Percentiles rank a stretch among this genome's conserved stretches.
These are phyloP conservation scores for Lordiphosa andalusiaca DNA, from an alignment of 2,888 invertebrate species.

Conservation along the genomic window DNA sequence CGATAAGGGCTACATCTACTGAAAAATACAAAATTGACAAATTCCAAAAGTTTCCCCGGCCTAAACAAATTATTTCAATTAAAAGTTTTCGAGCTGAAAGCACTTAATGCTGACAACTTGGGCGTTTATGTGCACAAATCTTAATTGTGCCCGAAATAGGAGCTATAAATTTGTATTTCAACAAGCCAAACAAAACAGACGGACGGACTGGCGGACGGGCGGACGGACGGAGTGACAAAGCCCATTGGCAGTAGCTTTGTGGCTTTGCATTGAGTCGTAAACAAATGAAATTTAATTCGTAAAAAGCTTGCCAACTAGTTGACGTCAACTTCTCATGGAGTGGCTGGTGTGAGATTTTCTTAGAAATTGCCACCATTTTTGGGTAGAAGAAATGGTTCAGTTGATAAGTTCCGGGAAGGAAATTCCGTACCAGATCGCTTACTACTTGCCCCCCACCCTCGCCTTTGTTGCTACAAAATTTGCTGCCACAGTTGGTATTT, in stretches of 20 bases:
- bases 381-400: no score
- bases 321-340: slow-evolving; percentile 21
- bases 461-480: neutral
- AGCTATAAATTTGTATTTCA: slow-evolving; percentile 43
- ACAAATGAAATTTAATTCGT: slow-evolving; percentile 66
- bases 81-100: slow-evolving; percentile 58
- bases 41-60: slow-evolving; percentile 12
- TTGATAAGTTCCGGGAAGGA: no score
- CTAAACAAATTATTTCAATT: slow-evolving; percentile 70
- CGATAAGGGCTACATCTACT: slow-evolving; percentile 58
- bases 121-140: slow-evolving; percentile 62
- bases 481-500: slow-evolving; percentile 40
- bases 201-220: slow-evolving; percentile 16
- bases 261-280: slow-evolving; percentile 68
- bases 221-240: slow-evolving; percentile 37
- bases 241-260: slow-evolving; percentile 60
- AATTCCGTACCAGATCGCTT: no score
- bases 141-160: slow-evolving; percentile 64
- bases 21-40: slow-evolving; percentile 1
- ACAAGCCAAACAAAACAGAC: slow-evolving; percentile 12
- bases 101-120: slow-evolving; percentile 68
- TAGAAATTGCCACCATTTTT: no score
- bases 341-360: neutral
- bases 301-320: slow-evolving; percentile 56
- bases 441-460: no score